These are phyloP conservation scores for Aptenodytes forsteri DNA, from an alignment of 2,113 vertebrate species.

Conservation along the genomic window DNA sequence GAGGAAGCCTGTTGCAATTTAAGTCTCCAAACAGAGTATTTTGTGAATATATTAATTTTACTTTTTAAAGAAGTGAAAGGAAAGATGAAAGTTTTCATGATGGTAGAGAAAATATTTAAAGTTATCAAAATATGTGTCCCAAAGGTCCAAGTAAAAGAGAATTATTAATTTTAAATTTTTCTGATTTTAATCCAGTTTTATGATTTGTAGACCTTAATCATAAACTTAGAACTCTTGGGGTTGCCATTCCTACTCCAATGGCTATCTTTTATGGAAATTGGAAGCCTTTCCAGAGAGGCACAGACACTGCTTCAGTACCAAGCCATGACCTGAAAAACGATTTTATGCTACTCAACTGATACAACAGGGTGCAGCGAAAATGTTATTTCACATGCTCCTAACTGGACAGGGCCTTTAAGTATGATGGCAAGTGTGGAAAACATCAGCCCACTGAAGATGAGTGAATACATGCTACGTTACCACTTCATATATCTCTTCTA, in stretches of 20 bases:
- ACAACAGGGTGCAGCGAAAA: not conserved
- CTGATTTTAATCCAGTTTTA: not conserved
- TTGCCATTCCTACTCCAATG: not conserved
- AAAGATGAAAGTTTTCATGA: not conserved
- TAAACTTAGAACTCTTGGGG: not conserved
- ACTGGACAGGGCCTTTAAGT: not conserved
- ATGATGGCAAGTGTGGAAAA: not conserved
- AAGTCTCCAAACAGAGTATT: not conserved
- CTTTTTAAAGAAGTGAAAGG: not conserved
- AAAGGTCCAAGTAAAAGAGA: not conserved
- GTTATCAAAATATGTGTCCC: not conserved
- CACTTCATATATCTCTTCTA: not conserved
- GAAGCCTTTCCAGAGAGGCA: not conserved
- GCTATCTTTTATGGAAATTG: not conserved
- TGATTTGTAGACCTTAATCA: not conserved
- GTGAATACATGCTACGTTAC: rapidly evolving
- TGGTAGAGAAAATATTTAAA: not conserved
- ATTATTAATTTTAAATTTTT: not conserved
- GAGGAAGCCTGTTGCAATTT: not conserved
- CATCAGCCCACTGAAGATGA: not conserved
- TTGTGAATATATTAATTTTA: not conserved
- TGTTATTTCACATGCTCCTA: not conserved
- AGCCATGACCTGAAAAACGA: not conserved
- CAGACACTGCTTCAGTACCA: not conserved
- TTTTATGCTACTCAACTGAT: not conserved